Base-by-base conservation (phyloP, 2,797 vertebrate species). In the Pangasius larnaudii region DNA sequence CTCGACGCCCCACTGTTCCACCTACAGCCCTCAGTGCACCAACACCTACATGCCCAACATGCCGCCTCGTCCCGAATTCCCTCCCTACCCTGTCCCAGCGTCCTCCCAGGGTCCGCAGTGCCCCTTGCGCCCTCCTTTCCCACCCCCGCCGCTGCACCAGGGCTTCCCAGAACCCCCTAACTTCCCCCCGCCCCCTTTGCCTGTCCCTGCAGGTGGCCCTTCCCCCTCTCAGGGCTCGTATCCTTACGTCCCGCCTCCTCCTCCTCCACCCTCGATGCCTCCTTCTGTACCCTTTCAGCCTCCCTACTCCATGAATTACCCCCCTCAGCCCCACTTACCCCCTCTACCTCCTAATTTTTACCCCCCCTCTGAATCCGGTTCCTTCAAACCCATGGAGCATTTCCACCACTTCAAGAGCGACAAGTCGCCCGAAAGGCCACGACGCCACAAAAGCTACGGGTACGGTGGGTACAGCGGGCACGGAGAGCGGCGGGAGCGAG, bases 131-230 rank as follows among this genome's bases (percentile, higher is more conserved):
- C 97, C 97, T 0, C 97, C 98, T 0, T 98, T 96, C 91, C 93
- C 97, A 1, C 97, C 94, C 89, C 96, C 96, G 27, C 96, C 97
- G 0, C 91, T 96, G 74, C 94, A 96, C 2, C 97, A 97, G 80
- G 96, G 96, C 77, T 99, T 98, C 77, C 96, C 97, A 0, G 97
- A 98, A 0, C 97, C 97, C 0, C 98, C 98, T 0, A 97, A 96
- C 91, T 99, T 98, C 9, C 98, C 98, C 4, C 98, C 98, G 2
- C 98, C 98, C 0, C 96, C 97, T 0, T 91, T 97, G 74, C 97
- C 97, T 65, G 94, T 92, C 86, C 94, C 97, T 0, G 93, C 94
- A 16, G 96, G 92, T 13, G 92, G 93, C 30, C 65, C 95, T 0
- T 92, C 96, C 10, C 91, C 96, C 0, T 93, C 96, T 82, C 97